Evolutionary conservation across 1,140 invertebrate species (phyloP).

Genomic region (Agrypnia vestita): DNA sequence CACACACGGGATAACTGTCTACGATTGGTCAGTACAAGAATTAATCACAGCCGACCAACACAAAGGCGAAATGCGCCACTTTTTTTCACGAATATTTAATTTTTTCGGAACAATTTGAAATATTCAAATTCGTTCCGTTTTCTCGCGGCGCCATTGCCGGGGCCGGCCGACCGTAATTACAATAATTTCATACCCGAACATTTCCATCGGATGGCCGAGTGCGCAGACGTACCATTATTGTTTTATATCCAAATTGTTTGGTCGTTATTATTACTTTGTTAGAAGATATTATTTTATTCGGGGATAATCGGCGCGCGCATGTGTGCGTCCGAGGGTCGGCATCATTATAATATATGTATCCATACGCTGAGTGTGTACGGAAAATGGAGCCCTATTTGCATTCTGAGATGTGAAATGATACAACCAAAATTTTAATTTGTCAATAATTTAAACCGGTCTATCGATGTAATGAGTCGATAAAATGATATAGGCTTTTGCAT

Average conservation of each 20-base stretch:
- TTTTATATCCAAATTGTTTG: conserved; percentile 59
- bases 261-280: conserved; percentile 55
- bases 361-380: too few species aligned
- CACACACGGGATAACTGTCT: not conserved
- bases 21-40: not conserved
- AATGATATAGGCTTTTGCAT: too few species aligned
- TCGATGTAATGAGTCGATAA: too few species aligned
- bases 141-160: conserved; percentile 44
- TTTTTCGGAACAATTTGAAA: conserved; percentile 30
- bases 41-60: not conserved
- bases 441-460: too few species aligned
- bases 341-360: not conserved
- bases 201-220: conserved; percentile 17
- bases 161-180: conserved; percentile 47
- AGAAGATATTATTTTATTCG: conserved; percentile 57
- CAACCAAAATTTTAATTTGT: too few species aligned
- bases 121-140: conserved; percentile 46
- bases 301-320: conserved; percentile 39
- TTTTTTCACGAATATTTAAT: conserved; percentile 17
- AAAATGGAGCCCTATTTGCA: conserved; percentile 2
- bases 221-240: conserved; percentile 53
- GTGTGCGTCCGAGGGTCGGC: conserved; percentile 13
- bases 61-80: not conserved
- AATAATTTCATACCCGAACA: conserved; percentile 55
- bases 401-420: not conserved